Percentiles rank a stretch among this genome's conserved stretches.
Conservation (phyloP, 2,797 vertebrate genomes). For the Anisognathus igniventris region DNA sequence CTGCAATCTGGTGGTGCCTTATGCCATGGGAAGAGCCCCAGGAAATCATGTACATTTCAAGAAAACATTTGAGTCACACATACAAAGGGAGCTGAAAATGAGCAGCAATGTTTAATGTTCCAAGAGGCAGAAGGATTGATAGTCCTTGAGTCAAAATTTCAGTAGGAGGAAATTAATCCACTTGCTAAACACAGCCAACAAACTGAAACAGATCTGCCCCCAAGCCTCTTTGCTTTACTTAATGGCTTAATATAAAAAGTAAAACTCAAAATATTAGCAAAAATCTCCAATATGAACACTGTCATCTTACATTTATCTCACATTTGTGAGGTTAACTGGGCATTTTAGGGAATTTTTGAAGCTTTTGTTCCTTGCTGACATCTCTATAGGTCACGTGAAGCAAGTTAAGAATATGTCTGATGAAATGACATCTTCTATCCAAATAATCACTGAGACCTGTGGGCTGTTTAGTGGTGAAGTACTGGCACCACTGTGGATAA, state of each 20-base stretch:
- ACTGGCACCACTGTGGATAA: background rate
- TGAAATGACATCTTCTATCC: background rate
- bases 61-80: background rate
- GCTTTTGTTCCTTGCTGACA: background rate
- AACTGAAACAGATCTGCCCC: background rate
- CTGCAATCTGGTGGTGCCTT: conserved; percentile 12
- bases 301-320: background rate
- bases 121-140: background rate
- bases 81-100: background rate
- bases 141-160: background rate
- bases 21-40: background rate
- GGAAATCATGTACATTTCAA: background rate
- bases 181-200: background rate
- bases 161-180: background rate
- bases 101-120: background rate
- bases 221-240: background rate
- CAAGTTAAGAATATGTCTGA: background rate
- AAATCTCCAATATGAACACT: background rate
- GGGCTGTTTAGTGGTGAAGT: background rate
- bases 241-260: background rate
- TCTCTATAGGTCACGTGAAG: background rate
- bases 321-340: background rate
- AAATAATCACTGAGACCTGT: background rate
- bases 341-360: background rate
- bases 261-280: background rate